A percentile compares a stretch with the other conserved stretches of the same genome.
Evolutionary conservation across 37 sponge, comb jelly and placozoan genomes (phyloP).

Genomic region (Bolinopsis microptera): DNA sequence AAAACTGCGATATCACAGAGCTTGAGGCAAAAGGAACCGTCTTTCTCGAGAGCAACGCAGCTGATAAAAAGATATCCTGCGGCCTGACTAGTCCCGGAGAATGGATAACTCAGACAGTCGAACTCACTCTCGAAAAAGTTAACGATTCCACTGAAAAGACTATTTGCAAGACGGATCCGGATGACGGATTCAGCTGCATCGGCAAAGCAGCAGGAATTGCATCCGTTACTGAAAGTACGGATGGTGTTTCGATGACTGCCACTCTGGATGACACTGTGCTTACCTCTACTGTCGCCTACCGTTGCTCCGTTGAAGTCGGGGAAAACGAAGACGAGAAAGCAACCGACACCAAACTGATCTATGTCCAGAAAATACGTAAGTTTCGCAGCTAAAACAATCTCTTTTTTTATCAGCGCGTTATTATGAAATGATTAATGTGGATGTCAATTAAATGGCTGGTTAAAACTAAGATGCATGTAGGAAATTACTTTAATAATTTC

Average conservation of each 20-base stretch:
- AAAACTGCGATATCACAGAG: slow-evolving; percentile 23
- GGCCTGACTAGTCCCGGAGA: not conserved
- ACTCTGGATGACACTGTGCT: not conserved
- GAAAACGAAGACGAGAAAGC: not conserved
- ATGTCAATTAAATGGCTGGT: too few species aligned
- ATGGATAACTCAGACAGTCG: not conserved
- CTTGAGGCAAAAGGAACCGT: not conserved
- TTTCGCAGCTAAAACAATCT: too few species aligned
- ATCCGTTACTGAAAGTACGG: not conserved
- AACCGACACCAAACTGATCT: not conserved
- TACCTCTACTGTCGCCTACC: not conserved
- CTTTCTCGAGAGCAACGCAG: not conserved
- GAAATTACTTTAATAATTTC: too few species aligned
- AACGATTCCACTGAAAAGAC: not conserved
- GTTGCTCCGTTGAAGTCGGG: not conserved
- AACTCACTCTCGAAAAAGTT: not conserved
- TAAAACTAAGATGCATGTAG: too few species aligned
- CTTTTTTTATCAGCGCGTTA: too few species aligned
- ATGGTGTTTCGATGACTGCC: not conserved
- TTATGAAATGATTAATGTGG: too few species aligned
- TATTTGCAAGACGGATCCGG: not conserved
- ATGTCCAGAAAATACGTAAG: slow-evolving; percentile 49
- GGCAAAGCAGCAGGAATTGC: not conserved
- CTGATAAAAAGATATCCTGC: not conserved
- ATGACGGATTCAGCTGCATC: not conserved